A percentile compares a stretch with the other conserved stretches of the same genome.
Conservation (phyloP, 1,140 invertebrate species). For the Trigoniulus corallinus region DNA sequence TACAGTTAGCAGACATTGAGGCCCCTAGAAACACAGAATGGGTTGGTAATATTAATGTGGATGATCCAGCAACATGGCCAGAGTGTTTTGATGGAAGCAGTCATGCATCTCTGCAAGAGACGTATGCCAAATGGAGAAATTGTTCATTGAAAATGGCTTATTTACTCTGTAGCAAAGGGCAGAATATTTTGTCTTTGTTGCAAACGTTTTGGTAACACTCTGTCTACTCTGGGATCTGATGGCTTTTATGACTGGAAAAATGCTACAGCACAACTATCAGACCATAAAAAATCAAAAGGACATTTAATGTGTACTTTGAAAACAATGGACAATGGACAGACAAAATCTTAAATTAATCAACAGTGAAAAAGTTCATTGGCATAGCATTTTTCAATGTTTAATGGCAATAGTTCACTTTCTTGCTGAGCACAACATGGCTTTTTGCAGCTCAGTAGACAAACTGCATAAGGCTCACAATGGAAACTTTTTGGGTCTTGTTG, state of each 20-base stretch:
- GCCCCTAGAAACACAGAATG: no score
- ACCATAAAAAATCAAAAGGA: background rate
- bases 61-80: no score
- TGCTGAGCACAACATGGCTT: background rate
- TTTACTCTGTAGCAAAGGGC: background rate
- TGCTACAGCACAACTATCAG: background rate
- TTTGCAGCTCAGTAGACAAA: background rate
- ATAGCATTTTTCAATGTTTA: slow-evolving; percentile 1
- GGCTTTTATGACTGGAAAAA: background rate
- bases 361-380: background rate
- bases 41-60: no score
- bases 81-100: no score
- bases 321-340: background rate
- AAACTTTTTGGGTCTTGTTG: background rate
- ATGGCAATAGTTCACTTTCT: slow-evolving; percentile 4
- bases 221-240: background rate
- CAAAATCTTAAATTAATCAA: background rate
- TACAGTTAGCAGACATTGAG: no score
- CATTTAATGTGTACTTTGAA: background rate
- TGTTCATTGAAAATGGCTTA: background rate
- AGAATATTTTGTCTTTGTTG: background rate
- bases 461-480: slow-evolving; percentile 4
- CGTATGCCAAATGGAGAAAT: no score
- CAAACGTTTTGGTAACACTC: background rate
- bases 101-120: no score